Evolutionary conservation across 2,888 invertebrate species (phyloP), one percentile per base, ranked within the genome.

Genomic region (Plebejus argus): DNA sequence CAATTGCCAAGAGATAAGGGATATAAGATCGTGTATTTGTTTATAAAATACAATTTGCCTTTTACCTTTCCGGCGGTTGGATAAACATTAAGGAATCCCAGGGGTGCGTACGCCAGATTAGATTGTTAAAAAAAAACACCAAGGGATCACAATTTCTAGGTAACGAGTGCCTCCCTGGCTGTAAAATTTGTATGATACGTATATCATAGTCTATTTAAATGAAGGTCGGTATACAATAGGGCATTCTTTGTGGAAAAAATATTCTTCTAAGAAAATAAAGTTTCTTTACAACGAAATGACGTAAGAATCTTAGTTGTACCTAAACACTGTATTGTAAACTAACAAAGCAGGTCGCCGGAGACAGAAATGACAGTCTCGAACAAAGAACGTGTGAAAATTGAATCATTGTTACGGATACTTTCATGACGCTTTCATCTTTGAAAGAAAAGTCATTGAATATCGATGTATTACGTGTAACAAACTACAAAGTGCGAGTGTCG

Each of bases 361-460:
- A 66, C 66, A 66, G 66, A 28, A 66, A 66, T 33, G 66, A 66
- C 45, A 53, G 23, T 28, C 28, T 74, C 28, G 23, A 74, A 74
- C 45, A 72, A 72, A 72, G 45, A 49, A 20, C 20, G 45, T 72
- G 72, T 39, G 39, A 39, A 71, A 71, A 71, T 71, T 71, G 39
- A 39, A 49, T 74, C 74, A 74, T 49, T 74, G 74, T 28, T 23
- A 74, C 74, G 28, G 49, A 49, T 74, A 74, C 49, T 74, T 23
- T 53, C 53, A 74, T 49, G 74, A 53, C 28, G 66, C 66, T 66
- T 66, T 33, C 66, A 53, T 49, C 23, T 49, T 53, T 28, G 74
- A 23, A 74, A 74, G 74, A 74, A 53, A 53, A 74, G 74, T 53
- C 74, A 74, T 74, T 53, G 74, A 74, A 74, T 74, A 74, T 53